These are phyloP conservation scores for Cheilosia pagana DNA, from an alignment of 2,888 invertebrate genomes.

Conservation along the genomic window DNA sequence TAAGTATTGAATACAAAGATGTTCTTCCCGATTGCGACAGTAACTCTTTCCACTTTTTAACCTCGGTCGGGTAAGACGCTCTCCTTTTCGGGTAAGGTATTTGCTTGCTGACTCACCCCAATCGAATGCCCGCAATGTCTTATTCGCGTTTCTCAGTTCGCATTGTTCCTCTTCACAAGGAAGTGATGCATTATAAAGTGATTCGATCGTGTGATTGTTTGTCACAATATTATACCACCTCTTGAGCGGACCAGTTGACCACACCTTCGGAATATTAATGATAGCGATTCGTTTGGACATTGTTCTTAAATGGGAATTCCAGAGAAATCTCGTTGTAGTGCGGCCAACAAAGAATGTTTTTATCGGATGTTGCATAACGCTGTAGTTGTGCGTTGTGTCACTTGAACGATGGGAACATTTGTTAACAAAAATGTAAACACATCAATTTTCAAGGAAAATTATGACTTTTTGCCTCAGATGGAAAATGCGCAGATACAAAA, in stretches of 20 bases:
- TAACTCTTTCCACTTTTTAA: too few relatives aligned
- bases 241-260: neutral
- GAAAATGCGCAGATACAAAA: too few relatives aligned
- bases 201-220: neutral
- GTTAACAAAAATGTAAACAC: too few relatives aligned
- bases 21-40: too few relatives aligned
- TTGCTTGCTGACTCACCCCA: neutral
- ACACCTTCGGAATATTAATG: constrained; percentile 2
- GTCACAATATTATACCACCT: neutral
- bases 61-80: too few relatives aligned
- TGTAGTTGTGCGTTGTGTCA: neutral
- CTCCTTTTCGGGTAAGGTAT: too few relatives aligned
- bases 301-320: neutral
- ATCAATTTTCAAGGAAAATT: too few relatives aligned
- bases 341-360: neutral
- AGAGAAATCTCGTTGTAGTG: neutral
- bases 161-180: neutral
- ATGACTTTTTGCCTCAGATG: too few relatives aligned
- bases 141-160: neutral
- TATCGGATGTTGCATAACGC: neutral
- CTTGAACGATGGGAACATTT: neutral
- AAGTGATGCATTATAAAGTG: neutral
- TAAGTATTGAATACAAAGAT: too few relatives aligned
- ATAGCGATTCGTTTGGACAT: neutral
- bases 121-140: neutral